phyloP scores from a whole-genome alignment of 2,797 vertebrate species.

The Oceanodroma leucorhoa region DNA sequence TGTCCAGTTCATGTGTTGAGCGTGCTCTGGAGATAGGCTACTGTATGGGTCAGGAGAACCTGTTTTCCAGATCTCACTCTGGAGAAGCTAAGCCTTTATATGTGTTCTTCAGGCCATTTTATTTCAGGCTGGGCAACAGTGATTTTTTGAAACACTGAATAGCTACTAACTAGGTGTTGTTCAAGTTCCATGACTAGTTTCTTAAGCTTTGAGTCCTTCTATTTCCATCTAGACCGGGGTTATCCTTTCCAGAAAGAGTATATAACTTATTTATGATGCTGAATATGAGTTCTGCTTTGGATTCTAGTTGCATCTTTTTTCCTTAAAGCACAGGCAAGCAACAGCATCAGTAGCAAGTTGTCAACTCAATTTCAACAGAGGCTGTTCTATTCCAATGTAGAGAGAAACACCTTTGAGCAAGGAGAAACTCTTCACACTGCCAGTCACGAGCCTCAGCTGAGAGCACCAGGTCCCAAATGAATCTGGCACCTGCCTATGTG shows the following conservation, averaged over 20 bases:
- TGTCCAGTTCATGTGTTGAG: accelerated
- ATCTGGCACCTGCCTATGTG: not conserved
- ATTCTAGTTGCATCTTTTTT: not conserved
- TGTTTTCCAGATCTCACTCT: not conserved
- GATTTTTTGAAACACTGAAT: not conserved
- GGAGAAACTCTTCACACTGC: not conserved
- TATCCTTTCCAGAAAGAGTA: not conserved
- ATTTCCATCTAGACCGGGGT: not conserved
- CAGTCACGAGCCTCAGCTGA: not conserved
- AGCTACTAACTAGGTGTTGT: not conserved
- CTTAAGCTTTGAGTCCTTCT: not conserved
- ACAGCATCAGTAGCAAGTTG: not conserved
- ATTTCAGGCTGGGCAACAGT: not conserved
- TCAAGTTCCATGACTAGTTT: not conserved
- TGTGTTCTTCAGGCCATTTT: not conserved
- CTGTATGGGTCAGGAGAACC: not conserved
- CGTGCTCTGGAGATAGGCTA: not conserved
- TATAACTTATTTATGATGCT: not conserved
- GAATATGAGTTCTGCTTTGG: not conserved
- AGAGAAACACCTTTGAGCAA: not conserved
- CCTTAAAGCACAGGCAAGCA: not conserved
- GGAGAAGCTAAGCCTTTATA: not conserved
- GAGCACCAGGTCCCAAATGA: not conserved
- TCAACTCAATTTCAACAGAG: not conserved
- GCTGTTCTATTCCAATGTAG: not conserved